A percentile compares a stretch with the other conserved stretches of the same genome.
phyloP scores from a whole-genome alignment of 2,797 vertebrate genomes.

The Ceryle rudis region DNA sequence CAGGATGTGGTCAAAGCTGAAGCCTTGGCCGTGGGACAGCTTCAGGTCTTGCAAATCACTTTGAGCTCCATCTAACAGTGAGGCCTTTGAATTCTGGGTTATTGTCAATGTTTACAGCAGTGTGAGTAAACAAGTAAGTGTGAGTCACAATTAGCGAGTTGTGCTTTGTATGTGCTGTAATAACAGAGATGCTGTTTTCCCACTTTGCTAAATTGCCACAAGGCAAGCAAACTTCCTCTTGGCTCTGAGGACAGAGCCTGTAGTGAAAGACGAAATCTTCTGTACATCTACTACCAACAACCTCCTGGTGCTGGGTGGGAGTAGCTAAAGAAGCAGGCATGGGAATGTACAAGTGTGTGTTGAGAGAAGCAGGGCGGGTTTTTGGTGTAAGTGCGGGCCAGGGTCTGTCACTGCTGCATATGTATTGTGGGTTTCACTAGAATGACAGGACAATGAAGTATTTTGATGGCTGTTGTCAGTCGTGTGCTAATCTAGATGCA shows the following conservation, averaged over 20 bases:
- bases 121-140: background rate
- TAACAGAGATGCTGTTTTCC: slow-evolving; percentile 6
- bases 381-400: background rate
- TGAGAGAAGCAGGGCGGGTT: background rate
- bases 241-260: background rate
- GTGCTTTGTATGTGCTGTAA: background rate
- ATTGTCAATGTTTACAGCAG: background rate
- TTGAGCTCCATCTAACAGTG: background rate
- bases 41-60: background rate
- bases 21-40: background rate
- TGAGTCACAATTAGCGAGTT: background rate
- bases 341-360: accelerated
- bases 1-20: background rate
- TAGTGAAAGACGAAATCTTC: background rate
- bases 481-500: background rate
- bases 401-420: background rate
- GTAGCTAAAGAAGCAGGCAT: background rate
- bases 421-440: background rate
- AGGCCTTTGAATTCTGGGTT: slow-evolving; percentile 2
- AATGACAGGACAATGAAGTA: background rate
- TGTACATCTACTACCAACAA: background rate
- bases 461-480: background rate
- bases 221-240: background rate
- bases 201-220: background rate
- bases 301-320: background rate